Evolutionary conservation across 2,113 vertebrate species (phyloP), one percentile per base, ranked within the genome.

Genomic region (Ophiodon elongatus): DNA sequence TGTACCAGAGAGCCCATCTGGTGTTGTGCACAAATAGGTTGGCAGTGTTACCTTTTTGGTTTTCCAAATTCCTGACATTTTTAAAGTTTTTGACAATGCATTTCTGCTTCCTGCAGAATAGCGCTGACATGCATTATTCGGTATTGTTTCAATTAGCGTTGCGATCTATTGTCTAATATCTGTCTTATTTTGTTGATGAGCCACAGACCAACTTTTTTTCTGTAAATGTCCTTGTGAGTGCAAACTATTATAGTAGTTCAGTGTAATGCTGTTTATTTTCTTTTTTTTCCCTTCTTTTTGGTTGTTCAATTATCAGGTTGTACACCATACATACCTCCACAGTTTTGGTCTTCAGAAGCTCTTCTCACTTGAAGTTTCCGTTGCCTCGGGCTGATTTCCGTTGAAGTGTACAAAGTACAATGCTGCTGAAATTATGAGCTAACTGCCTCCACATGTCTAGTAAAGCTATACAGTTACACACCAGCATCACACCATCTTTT

Each of bases 301-400:
- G 1, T 47, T 33, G 39, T 80, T 79, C 21, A 50, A 25, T 79
- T 57, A 52, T 52, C 52, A 37, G 60, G 21, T 68, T 37, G 45
- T 76, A 23, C 74, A 79, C 60, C 69, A 68, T 68, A 84, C 83
- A 68, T 68, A 84, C 83, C 67, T 82, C 83, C 15, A 4, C 23
- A 23, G 62, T 41, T 73, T 73, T 35, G 50, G 25, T 60, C 39
- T 23, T 67, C 4, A 27, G 39, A 66, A 67, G 62, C 54, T 67
- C n/a, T 62, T 43, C 74, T 79, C 52, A 50, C 39, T 54, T 15
- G 31, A 85, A 23, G 45, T 15, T 29, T 60, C 50, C n/a, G 72
- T 83, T 33, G 66, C 67, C 35, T 50, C 27, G 1, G 62, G 76
- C 39, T 71, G 60, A n/a, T 73, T 76, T 71, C 1, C 1, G 14